Percentiles rank a stretch among this genome's conserved stretches.
Conservation (phyloP, 2,797 vertebrate genomes). For the Myotis findleyi region DNA sequence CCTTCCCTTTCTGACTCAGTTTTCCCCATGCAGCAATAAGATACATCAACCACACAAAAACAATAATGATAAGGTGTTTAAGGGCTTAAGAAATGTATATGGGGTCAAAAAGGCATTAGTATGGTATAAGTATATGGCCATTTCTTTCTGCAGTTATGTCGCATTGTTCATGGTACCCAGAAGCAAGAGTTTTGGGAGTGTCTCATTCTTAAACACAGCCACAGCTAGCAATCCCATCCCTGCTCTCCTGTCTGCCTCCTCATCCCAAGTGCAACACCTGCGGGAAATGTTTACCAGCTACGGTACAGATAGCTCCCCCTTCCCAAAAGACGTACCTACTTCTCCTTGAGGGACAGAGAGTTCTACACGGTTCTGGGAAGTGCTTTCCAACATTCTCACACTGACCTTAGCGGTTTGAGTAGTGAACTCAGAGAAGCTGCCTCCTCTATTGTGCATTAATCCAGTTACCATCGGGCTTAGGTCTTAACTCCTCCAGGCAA, state of each 20-base stretch:
- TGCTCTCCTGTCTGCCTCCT: background rate
- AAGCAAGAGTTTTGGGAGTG: background rate
- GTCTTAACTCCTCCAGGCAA: background rate
- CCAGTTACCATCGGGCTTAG: background rate
- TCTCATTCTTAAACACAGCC: background rate
- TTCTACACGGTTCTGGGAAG: background rate
- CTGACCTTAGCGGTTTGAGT: background rate
- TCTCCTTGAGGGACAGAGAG: background rate
- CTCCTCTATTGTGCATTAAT: background rate
- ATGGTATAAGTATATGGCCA: background rate
- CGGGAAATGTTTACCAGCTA: background rate
- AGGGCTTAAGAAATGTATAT: background rate
- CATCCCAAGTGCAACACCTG: background rate
- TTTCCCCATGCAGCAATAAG: background rate
- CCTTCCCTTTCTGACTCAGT: background rate
- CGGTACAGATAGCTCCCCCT: background rate
- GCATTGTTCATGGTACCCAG: background rate
- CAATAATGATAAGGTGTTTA: background rate
- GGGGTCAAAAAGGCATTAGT: background rate
- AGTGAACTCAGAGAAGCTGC: background rate
- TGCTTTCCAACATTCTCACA: background rate
- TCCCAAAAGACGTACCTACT: background rate
- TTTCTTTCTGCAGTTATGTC: background rate
- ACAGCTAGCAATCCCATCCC: background rate
- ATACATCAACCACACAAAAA: background rate